Base-by-base conservation (phyloP, 92 coral and sea anemone genomes). In the Meandrina meandrites region DNA sequence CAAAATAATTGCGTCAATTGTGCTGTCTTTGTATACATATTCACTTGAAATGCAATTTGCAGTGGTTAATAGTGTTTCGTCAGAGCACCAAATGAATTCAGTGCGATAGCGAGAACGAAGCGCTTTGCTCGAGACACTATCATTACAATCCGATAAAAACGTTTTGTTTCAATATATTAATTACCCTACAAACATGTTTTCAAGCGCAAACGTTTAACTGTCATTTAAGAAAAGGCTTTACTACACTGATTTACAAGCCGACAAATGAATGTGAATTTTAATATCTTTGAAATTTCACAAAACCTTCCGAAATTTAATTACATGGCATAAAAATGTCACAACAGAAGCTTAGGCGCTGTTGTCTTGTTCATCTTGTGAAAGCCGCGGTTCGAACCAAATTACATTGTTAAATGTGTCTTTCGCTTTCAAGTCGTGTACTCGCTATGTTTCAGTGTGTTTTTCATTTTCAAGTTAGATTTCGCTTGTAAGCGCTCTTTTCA, bases 31-130 rank as follows among this genome's bases (percentile, higher is more conserved):
- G 95, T 92, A 91, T 90, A 90, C 90, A 80, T 92, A 87, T 92
- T 92, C 95, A 90, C 94, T 92, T 90, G 87, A 92, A 92, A 90
- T 92, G 86, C 93, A 92, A 92, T 91, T 90, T 84, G 30, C 83
- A 47, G 83, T 76, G 76, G 76, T 58, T 85, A 67, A 77, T 77
- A 60, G 74, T 35, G 75, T 76, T 85, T 85, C 88, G 88, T 85
- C 87, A 84, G 88, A 79, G 37, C 56, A 6, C 47, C 22, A 85
- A 74, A 85, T 76, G 82, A 75, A 84, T 84, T 84, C 88, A 75
- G 48, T 36, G 45, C 47, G 76, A 58, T 75, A 75, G 54, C 73
- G 42, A 67, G 36, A 42, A 42, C 27, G 75, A 45, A 45, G 34
- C 51, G 80, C 79, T 56, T 30, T 66, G 57, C 57, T 42, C 73